Evolutionary conservation across 1,140 invertebrate genomes (phyloP).

Genomic region (Ptiloglossa arizonensis): DNA sequence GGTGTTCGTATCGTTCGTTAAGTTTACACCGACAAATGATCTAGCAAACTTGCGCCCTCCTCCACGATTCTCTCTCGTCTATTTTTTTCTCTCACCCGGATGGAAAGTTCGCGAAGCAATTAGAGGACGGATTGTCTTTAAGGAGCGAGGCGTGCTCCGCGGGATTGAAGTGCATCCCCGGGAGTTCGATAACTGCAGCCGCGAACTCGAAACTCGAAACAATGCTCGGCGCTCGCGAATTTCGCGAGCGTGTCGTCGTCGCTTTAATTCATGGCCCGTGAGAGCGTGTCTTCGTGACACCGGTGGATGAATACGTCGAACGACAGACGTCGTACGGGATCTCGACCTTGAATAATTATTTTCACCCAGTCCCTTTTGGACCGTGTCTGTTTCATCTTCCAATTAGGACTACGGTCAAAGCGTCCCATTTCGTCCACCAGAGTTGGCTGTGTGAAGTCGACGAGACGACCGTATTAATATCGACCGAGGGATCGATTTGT

Average conservation of each 20-base stretch:
- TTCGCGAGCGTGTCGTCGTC: conserved; percentile 22
- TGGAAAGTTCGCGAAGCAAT: conserved; percentile 2
- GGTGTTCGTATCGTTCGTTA: too few species aligned
- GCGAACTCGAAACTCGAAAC: conserved; percentile 41
- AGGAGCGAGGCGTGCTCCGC: conserved; percentile 2
- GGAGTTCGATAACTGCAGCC: conserved; percentile 36
- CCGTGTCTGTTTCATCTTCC: conserved; percentile 32
- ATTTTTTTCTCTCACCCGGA: neutral
- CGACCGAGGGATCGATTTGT: conserved; percentile 53
- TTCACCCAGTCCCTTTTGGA: neutral
- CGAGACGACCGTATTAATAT: conserved; percentile 54
- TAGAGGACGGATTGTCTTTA: conserved; percentile 27
- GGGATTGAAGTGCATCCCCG: conserved; percentile 10
- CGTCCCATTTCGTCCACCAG: conserved; percentile 26
- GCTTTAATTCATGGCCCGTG: conserved; percentile 38
- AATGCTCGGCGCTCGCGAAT: conserved; percentile 24
- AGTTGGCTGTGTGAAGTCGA: conserved; percentile 1
- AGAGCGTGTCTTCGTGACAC: neutral
- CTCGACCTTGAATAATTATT: conserved; percentile 59
- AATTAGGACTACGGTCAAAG: conserved; percentile 57
- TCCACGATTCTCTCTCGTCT: too few species aligned
- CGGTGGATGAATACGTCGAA: too few species aligned
- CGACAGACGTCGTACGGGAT: too few species aligned
- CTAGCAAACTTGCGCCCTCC: too few species aligned
- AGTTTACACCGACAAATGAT: too few species aligned